Base-by-base conservation (phyloP, 1,140 invertebrate species). In the Brachionus rubens region DNA sequence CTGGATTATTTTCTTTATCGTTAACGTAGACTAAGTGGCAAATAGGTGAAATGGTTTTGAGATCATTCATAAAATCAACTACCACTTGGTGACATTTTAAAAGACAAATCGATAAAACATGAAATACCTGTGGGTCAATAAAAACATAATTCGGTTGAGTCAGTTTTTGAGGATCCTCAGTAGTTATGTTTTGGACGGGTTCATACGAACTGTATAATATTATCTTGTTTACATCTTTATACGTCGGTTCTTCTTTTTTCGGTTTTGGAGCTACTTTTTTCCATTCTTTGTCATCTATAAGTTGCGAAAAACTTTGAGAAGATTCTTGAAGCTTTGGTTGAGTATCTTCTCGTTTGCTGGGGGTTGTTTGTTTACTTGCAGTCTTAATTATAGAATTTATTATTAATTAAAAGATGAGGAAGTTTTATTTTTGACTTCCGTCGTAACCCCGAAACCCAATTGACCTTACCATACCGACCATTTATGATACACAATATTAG, bases 41-140 rank as follows among this genome's bases (percentile, higher is more conserved):
- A 7, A 30, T 21, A 65, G 40, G 40, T 10, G n/a, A 24, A 19
- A 65, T 16, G 19, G 21, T 43, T 65, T 65, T 65, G 3, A 65
- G 30, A 43, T 65, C 59, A 43, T 65, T 41, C 19, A 65, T 65
- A 43, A 65, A 65, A 65, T 65, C 59, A 21, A 65, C 6, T 24
- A 19, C 21, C 12, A 65, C 43, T 65, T 65, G 40, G 1, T 43
- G 9, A 24, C 59, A 65, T 65, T 65, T 65, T 26, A 24, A 30
- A 12, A 65, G 24, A 26, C 59, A 65, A 24, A 65, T 65, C 1
- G 33, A 43, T 28, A 65, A 65, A 43, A 43, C 21, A 43, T 28
- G 41, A 26, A 30, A 43, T 7, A 14, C 7, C 19, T 41, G 41
- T 19, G 36, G 40, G 43, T 65, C 59, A 41, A 65, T 41, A 6